Evolutionary conservation across 2,888 invertebrate genomes (phyloP).

Genomic region (Brachypalpus laphriformis): DNA sequence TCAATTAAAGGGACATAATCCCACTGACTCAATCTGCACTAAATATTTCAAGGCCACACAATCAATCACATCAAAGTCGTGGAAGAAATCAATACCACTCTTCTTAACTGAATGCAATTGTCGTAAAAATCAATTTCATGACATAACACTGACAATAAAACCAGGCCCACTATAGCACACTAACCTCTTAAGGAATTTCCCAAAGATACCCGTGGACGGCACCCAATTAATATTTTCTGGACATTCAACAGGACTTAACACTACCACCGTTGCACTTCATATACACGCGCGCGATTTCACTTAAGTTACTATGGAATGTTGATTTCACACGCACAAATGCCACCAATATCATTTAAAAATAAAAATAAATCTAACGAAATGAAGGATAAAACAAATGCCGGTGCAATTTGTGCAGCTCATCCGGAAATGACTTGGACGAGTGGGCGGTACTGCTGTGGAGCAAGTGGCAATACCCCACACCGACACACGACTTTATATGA

Average conservation of each 20-base stretch:
- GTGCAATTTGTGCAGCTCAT: neutral
- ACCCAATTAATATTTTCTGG: neutral
- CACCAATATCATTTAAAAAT: neutral
- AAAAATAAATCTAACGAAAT: neutral
- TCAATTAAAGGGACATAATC: neutral
- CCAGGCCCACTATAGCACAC: neutral
- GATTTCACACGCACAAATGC: neutral
- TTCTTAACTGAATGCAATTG: neutral
- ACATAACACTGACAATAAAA: neutral
- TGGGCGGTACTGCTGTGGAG: neutral
- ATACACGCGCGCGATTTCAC: slow-evolving; percentile 1
- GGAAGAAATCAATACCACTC: slow-evolving; percentile 27
- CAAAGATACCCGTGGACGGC: slow-evolving; percentile 4
- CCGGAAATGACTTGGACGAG: neutral
- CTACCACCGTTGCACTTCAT: neutral
- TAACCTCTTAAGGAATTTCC: neutral
- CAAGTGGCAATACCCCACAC: slow-evolving; percentile 6
- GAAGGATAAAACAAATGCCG: slow-evolving; percentile 3
- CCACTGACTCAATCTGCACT: neutral
- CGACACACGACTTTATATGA: neutral
- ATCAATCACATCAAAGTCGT: neutral
- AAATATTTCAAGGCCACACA: slow-evolving; percentile 16
- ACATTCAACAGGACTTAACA: slow-evolving; percentile 28
- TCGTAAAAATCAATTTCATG: neutral
- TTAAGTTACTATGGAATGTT: slow-evolving; percentile 4